Evolutionary conservation across 2,797 vertebrate species (phyloP), one percentile per base, ranked within the genome.

Genomic region (Tangara arthus): DNA sequence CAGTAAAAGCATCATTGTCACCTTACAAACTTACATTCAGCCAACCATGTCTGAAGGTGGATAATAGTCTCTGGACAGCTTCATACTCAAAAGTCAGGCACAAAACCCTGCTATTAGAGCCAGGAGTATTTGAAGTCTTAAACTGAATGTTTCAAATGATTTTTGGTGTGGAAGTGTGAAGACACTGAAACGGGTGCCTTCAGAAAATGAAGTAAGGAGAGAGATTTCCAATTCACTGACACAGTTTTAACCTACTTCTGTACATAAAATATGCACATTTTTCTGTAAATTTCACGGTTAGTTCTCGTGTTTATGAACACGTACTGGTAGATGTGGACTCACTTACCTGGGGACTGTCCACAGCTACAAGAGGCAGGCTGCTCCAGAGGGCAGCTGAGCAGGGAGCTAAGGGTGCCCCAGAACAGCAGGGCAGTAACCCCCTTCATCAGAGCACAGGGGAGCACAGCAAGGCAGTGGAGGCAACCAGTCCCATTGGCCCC

Each of bases 1-100:
- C 19, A 91, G 49, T 68, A 49, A 85, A 95, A 95, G 41, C 30
- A n/a, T 92, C 63, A 65, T 13, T 66, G 37, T 75, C 86, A 75
- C 76, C 60, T 87, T 89, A 85, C 42, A 75, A 56, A 71, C 75
- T 87, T 94, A 37, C 64, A 71, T n/a, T 42, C 57, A 77, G 41
- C 8, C 8, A 50, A 19, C 21, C 7, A n/a, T 1, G 10, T 60
- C 47, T 89, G 82, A 80, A 60, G 32, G 30, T 21, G 3, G 2
- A 60, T 80, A 63, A 69, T 20, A 71, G 11, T 35, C 8, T 85
- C 52, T 41, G 22, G 22, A 21, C 27, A 24, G 24, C 56, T 59
- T 79, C 32, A 57, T 63, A 11, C 84, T 76, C 32, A 66, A 87
- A 92, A 70, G 24, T 32, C 41, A 80, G 81, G 20, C 47, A 64